These are phyloP conservation scores for Notamacropus eugenii DNA, from an alignment of 2,797 vertebrate species.

Conservation along the genomic window DNA sequence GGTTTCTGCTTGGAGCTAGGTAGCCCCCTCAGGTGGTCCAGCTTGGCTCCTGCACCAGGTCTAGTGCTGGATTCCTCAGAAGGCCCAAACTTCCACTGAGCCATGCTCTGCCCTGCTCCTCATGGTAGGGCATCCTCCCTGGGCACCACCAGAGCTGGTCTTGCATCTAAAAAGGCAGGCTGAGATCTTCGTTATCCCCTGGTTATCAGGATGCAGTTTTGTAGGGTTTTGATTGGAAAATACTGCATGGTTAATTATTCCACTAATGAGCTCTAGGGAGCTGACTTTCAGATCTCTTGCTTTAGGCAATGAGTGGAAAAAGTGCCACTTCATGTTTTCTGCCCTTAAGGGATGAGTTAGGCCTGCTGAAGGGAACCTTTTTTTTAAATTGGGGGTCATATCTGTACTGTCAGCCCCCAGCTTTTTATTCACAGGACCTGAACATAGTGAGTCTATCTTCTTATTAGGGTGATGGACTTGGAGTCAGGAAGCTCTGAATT, in stretches of 20 bases:
- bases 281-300: slow-evolving; percentile 52
- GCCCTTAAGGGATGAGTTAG: slow-evolving; percentile 31
- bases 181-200: not conserved
- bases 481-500: not conserved
- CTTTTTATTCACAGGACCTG: not conserved
- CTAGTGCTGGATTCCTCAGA: slow-evolving; percentile 3
- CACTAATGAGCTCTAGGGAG: slow-evolving; percentile 54
- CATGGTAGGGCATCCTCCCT: not conserved
- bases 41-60: not conserved
- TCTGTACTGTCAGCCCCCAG: not conserved
- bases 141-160: not conserved
- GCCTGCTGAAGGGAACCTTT: slow-evolving; percentile 9
- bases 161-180: not conserved
- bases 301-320: slow-evolving; percentile 23
- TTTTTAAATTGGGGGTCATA: slow-evolving; percentile 11
- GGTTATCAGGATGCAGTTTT: slow-evolving; percentile 20
- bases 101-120: not conserved
- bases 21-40: slow-evolving; percentile 33
- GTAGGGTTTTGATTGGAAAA: slow-evolving; percentile 47
- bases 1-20: slow-evolving; percentile 68
- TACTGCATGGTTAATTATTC: slow-evolving; percentile 51
- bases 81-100: not conserved
- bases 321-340: slow-evolving; percentile 1
- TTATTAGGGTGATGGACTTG: not conserved
- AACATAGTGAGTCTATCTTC: not conserved